Conservation (phyloP, 37 sponge, comb jelly and placozoan genomes). For the Cladorhizidae sp. region DNA sequence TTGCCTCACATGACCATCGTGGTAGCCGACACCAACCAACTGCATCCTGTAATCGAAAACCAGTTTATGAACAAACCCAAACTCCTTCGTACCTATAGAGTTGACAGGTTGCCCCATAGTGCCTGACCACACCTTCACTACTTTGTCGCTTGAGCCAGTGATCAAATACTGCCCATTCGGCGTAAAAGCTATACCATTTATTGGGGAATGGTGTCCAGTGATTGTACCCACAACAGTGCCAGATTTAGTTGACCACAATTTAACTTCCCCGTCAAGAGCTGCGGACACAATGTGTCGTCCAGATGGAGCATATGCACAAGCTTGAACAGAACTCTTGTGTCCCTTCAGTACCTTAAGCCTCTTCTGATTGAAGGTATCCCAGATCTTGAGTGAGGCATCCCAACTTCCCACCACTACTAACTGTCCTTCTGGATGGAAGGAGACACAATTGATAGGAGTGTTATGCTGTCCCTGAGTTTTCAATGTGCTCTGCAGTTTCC, state of each 20-base stretch:
- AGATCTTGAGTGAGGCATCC: slow-evolving; percentile 83
- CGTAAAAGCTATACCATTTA: slow-evolving; percentile 74
- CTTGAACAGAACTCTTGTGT: slow-evolving; percentile 84
- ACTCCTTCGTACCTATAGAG: slow-evolving; percentile 23
- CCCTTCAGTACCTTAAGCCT: slow-evolving; percentile 83
- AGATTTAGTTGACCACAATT: slow-evolving; percentile 78
- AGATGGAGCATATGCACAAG: slow-evolving; percentile 79
- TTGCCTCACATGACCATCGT: slow-evolving; percentile 63
- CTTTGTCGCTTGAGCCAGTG: slow-evolving; percentile 85
- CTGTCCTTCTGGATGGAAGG: slow-evolving; percentile 90
- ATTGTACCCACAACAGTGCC: slow-evolving; percentile 79
- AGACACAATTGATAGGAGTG: slow-evolving; percentile 87
- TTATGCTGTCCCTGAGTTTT: slow-evolving; percentile 38
- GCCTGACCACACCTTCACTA: slow-evolving; percentile 86
- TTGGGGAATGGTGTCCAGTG: slow-evolving; percentile 78
- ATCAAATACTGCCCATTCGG: slow-evolving; percentile 76
- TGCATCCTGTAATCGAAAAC: slow-evolving; percentile 12
- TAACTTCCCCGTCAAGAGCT: slow-evolving; percentile 87
- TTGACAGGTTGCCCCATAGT: slow-evolving; percentile 60
- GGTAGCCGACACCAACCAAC: slow-evolving; percentile 65
- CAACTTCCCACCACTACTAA: slow-evolving; percentile 85
- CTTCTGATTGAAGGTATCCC: slow-evolving; percentile 87
- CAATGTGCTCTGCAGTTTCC: slow-evolving; percentile 33
- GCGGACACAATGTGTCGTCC: slow-evolving; percentile 91
- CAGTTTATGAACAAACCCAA: slow-evolving; percentile 51